Base-by-base conservation (phyloP, 2,888 invertebrate species). In the Spisula solida region DNA sequence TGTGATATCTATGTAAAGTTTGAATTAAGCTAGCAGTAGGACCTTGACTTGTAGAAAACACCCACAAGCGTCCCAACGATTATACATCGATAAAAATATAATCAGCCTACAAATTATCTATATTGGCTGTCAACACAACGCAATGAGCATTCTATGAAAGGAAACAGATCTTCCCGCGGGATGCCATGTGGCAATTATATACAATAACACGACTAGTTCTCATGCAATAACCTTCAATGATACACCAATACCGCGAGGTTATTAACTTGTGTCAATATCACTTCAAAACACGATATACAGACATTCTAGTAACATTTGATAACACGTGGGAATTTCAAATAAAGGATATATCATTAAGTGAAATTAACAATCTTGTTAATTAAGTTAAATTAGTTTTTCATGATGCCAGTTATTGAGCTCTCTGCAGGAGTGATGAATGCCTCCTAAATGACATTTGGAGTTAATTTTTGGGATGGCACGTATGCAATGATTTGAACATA, bases 131-230 rank as follows among this genome's bases (percentile, higher is more conserved):
- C 47, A 75, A 70, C 75, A 29, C 25, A 25, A 34, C 75, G 31
- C 31, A 41, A 51, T 83, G 70, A 75, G 18, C 70, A 41, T 25
- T 25, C 8, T 41, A 60, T 47, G 47, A 51, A 29, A 75, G n/a
- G 56, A 79, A 79, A 78, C 85, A 85, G 85, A 85, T 79, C 34
- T 31, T 41, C 85, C 79, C 85, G 2, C n/a, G 29, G 55, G 85
- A 56, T 55, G 47, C 1, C 79, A 85, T 79, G 34, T 79, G 79
- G 79, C 29, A 85, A 85, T 85, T 85, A 85, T 79, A 56, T 78
- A 79, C 79, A 18, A 20, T 83, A 48, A 83, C 48, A 82, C 29
- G 16, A 2, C 16, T 25, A 10, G 1, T 51, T 20, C 48, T 20
- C 83, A 83, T 75, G 75, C 83, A 51, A 83, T 47, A 70, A 31